phyloP scores from a whole-genome alignment of 2,888 invertebrate species.

The Nephrotoma flavescens region DNA sequence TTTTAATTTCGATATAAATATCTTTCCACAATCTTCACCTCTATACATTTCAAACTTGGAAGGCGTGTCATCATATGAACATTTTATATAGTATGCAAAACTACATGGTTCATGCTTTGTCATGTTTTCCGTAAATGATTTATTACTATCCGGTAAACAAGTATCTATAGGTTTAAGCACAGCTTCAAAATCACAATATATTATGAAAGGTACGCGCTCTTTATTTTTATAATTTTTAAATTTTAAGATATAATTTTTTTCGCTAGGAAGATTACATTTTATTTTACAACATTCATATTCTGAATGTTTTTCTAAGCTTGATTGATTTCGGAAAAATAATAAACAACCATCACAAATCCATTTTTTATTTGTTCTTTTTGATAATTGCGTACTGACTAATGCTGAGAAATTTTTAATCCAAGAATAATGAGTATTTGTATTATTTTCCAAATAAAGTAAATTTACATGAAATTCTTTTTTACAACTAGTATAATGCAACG shows the following conservation, averaged over 20 bases:
- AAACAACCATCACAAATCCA: background rate
- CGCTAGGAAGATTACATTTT: background rate
- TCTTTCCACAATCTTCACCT: background rate
- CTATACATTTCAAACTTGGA: background rate
- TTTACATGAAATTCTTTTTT: no score
- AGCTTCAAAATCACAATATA: background rate
- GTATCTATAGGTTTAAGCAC: background rate
- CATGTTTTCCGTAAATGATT: background rate
- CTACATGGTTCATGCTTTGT: background rate
- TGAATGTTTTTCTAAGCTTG: background rate
- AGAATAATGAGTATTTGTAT: no score
- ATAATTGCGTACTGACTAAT: background rate
- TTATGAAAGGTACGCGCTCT: background rate
- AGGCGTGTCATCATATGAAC: background rate
- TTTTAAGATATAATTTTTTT: background rate
- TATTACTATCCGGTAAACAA: background rate
- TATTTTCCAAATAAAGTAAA: no score
- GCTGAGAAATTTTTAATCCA: background rate
- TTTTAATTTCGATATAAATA: background rate
- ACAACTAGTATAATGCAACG: no score
- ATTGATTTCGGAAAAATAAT: background rate
- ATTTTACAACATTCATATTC: background rate
- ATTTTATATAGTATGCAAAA: background rate
- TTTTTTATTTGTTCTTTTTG: background rate
- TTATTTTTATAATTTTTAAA: background rate